phyloP scores from a whole-genome alignment of 2,888 invertebrate species.

The Papilio protenor region DNA sequence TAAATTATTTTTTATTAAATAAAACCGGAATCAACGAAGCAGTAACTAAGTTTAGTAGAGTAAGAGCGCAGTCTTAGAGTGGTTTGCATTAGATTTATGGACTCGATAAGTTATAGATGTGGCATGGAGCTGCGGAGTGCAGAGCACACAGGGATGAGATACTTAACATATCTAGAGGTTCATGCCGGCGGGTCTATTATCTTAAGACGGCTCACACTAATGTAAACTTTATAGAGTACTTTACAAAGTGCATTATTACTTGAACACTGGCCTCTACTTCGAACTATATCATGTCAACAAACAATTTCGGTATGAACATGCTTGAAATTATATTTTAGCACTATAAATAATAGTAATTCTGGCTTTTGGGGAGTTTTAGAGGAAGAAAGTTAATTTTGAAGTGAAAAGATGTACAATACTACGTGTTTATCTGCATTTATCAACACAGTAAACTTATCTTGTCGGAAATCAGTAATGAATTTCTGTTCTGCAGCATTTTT shows the following conservation, averaged over 20 bases:
- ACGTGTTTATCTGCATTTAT: no score
- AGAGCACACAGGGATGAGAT: constrained; percentile 11
- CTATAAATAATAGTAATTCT: neutral
- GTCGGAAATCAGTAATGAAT: neutral
- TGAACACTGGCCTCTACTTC: neutral
- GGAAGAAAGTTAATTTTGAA: neutral
- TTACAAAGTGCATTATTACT: constrained; percentile 50
- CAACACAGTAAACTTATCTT: neutral
- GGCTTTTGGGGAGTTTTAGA: neutral
- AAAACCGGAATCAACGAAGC: neutral
- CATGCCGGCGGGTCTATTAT: constrained; percentile 27
- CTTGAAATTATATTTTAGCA: neutral
- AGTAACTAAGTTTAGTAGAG: constrained; percentile 18
- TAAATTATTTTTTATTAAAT: neutral
- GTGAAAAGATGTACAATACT: neutral
- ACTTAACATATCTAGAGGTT: constrained; percentile 33
- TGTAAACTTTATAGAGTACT: constrained; percentile 24
- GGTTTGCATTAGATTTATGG: constrained; percentile 39
- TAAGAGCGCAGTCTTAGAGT: constrained; percentile 29
- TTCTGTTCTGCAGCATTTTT: neutral
- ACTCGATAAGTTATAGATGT: constrained; percentile 37
- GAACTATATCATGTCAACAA: constrained; percentile 1
- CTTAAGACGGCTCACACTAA: constrained; percentile 14
- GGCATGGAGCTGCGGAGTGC: constrained; percentile 30
- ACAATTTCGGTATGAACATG: neutral